Evolutionary conservation across 2,888 invertebrate species (phyloP), one percentile per base, ranked within the genome.

Genomic region (Eupithecia subumbrata): DNA sequence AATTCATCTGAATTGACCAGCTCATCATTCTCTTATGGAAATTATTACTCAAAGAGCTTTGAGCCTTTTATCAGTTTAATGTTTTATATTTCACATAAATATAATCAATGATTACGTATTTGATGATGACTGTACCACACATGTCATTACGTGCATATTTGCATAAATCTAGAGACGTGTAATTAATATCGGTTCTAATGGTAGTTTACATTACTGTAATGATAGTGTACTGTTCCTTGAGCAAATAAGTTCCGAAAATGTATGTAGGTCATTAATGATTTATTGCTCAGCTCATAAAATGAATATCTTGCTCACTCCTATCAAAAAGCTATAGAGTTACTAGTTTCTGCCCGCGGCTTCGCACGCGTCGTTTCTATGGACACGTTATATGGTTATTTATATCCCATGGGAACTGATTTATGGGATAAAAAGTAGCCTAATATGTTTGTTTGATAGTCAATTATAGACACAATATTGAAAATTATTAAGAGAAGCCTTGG

Each of bases 161-260:
- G 63, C 69, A 76, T 74, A 76, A 73, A 73, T 76, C 74, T 72
- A 63, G 67, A 48, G 40, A 66, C 48, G 45, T 63, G 63, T 77
- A 72, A 77, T 22, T 56, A 72, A 60, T 60, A 60, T 25, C 25
- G 5, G 25, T 60, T 60, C 43, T 60, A 69, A 43, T 67, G 52
- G 45, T 18, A 60, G 9, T 67, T 45, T n/a, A 60, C 12, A 34
- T 60, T 25, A 18, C 60, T 30, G 1, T 76, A 43, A 72, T 77
- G 40, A 72, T 52, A 72, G 72, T 60, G 22, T 30, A 68, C 74
- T 34, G 72, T 68, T 73, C 56, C 48, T 63, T 73, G 63, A 71
- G 63, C 74, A 70, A 77, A 77, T 74, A 71, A 73, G 40, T 48
- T 66, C 34, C 67, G 37, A 56, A 68, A 72, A 77, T 25, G 56